Percentiles rank a stretch among this genome's conserved stretches.
phyloP scores from a whole-genome alignment of 2,797 vertebrate species.

The Sebastes cheni region DNA sequence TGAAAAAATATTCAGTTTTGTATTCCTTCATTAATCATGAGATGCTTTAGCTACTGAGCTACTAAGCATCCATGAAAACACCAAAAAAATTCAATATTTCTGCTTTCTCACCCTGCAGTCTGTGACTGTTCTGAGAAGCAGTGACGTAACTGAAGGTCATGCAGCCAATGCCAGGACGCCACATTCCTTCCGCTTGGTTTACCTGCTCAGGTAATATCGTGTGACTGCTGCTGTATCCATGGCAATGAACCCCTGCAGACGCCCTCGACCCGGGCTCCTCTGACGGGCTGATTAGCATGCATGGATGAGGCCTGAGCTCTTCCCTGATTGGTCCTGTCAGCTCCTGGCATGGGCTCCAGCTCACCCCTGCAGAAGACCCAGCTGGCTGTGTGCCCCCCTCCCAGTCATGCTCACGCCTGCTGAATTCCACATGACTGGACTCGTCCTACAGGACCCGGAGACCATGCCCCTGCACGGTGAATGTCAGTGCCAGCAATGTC shows the following conservation, averaged over 20 bases:
- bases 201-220: slow-evolving; percentile 75
- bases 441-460: slow-evolving; percentile 48
- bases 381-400: slow-evolving; percentile 60
- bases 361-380: slow-evolving; percentile 68
- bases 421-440: slow-evolving; percentile 72
- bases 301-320: slow-evolving; percentile 58
- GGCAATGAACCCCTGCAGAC: slow-evolving; percentile 66
- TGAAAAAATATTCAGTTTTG: background rate
- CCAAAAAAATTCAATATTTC: background rate
- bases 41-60: background rate
- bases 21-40: background rate
- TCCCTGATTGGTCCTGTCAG: slow-evolving; percentile 69
- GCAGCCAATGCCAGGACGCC: background rate
- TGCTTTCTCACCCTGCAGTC: slow-evolving; percentile 3
- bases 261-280: slow-evolving; percentile 50
- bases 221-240: slow-evolving; percentile 67
- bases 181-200: slow-evolving; percentile 65
- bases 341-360: slow-evolving; percentile 63
- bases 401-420: slow-evolving; percentile 65
- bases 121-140: background rate
- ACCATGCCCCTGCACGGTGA: slow-evolving; percentile 27
- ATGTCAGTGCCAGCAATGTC: slow-evolving; percentile 22
- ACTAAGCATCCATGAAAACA: background rate
- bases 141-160: slow-evolving; percentile 48
- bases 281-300: slow-evolving; percentile 66